phyloP scores from a whole-genome alignment of 1,140 invertebrate species.

The Potamilus streckersoni region DNA sequence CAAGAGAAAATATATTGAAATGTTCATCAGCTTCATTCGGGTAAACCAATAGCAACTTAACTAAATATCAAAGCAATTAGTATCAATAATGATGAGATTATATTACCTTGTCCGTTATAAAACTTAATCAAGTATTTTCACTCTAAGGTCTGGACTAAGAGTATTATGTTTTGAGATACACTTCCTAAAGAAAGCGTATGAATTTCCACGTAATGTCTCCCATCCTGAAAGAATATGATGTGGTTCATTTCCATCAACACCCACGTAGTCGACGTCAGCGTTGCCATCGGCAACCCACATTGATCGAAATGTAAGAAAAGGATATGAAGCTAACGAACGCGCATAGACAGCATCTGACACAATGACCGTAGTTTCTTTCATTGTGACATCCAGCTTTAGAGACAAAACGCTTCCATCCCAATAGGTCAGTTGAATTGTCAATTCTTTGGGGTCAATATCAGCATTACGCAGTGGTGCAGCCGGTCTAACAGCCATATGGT shows the following conservation, averaged over 20 bases:
- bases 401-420: no score
- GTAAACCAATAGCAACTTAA: no score
- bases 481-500: constrained; percentile 32
- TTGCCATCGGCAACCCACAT: constrained; percentile 51
- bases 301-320: constrained; percentile 45
- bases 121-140: constrained; percentile 26
- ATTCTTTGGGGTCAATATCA: constrained; percentile 29
- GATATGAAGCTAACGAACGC: no score
- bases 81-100: no score
- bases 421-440: constrained; percentile 23
- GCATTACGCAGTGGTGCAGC: constrained; percentile 35
- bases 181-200: constrained; percentile 44
- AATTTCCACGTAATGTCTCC: constrained; percentile 28
- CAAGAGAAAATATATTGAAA: no score
- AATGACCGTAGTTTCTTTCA: no score
- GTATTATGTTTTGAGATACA: constrained; percentile 54
- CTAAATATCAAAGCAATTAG: no score
- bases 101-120: background rate
- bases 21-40: no score
- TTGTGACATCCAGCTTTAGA: no score
- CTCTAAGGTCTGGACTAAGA: constrained; percentile 47
- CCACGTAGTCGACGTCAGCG: constrained; percentile 47
- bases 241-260: constrained; percentile 31
- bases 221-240: constrained; percentile 29
- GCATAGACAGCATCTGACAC: no score